These are phyloP conservation scores for Hemaris fuciformis DNA, from an alignment of 2,888 invertebrate species.

Conservation along the genomic window DNA sequence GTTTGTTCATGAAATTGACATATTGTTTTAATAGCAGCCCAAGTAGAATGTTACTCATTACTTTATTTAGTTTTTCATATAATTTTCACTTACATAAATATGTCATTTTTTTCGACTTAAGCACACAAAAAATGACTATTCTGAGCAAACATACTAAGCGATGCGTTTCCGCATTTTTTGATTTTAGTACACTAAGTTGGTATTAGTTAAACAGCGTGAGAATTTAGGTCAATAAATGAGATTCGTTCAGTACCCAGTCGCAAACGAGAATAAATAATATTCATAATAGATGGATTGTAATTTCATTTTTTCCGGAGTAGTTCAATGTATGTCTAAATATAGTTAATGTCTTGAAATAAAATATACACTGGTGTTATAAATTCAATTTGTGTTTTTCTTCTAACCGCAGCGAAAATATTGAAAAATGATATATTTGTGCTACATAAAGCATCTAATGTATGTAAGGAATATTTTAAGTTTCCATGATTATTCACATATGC, in stretches of 20 bases:
- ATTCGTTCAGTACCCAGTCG: constrained; percentile 69
- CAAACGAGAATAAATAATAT: constrained; percentile 73
- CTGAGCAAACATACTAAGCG: background rate
- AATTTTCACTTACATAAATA: background rate
- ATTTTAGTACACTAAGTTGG: constrained; percentile 29
- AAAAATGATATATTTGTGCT: too few relatives aligned
- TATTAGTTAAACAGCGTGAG: constrained; percentile 44
- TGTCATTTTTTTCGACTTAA: too few relatives aligned
- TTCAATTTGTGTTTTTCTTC: background rate
- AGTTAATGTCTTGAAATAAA: background rate
- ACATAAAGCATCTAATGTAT: too few relatives aligned
- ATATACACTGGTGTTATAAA: background rate
- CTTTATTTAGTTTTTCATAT: too few relatives aligned
- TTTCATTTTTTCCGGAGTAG: constrained; percentile 23
- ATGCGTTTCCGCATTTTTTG: background rate
- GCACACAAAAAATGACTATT: background rate
- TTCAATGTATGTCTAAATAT: background rate
- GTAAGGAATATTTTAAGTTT: too few relatives aligned
- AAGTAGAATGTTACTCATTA: too few relatives aligned
- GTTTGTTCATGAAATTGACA: background rate
- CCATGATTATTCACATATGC: too few relatives aligned
- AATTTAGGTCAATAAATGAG: constrained; percentile 55
- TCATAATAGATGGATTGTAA: constrained; percentile 47
- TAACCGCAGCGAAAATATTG: background rate
- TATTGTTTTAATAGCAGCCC: too few relatives aligned